Evolutionary conservation across 2,797 vertebrate species (phyloP).

Genomic region (Pangasius mekongensis): DNA sequence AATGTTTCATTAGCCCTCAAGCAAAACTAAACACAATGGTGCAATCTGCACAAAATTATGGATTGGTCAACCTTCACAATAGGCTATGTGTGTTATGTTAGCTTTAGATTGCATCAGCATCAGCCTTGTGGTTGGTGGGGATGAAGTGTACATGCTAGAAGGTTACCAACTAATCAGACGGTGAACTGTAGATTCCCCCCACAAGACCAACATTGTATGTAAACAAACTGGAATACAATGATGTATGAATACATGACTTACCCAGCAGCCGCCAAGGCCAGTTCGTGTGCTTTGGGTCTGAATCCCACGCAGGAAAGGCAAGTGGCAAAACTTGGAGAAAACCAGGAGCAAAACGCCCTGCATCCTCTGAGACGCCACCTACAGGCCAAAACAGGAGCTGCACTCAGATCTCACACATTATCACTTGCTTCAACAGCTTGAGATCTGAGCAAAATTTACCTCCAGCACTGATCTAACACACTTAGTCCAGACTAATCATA

Average conservation of each 20-base stretch:
- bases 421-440: background rate
- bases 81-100: background rate
- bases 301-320: conserved; percentile 91
- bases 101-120: background rate
- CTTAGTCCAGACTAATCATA: background rate
- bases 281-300: conserved; percentile 95
- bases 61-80: background rate
- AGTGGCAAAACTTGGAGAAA: conserved; percentile 91
- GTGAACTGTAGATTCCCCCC: background rate
- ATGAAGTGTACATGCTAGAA: background rate
- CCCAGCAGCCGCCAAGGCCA: conserved; percentile 96
- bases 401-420: background rate
- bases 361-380: conserved; percentile 97
- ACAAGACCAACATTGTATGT: background rate
- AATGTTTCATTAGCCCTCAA: background rate
- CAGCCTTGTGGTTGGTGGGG: background rate
- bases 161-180: background rate
- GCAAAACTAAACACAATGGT: background rate
- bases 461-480: background rate
- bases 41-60: background rate
- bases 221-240: background rate
- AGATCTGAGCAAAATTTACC: background rate
- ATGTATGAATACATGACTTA: conserved; percentile 68
- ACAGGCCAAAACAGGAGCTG: conserved; percentile 6
- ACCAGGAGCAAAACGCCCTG: conserved; percentile 93